Percentiles rank a stretch among this genome's conserved stretches.
phyloP scores from a whole-genome alignment of 92 coral and sea anemone genomes.

The Porites lobata region DNA sequence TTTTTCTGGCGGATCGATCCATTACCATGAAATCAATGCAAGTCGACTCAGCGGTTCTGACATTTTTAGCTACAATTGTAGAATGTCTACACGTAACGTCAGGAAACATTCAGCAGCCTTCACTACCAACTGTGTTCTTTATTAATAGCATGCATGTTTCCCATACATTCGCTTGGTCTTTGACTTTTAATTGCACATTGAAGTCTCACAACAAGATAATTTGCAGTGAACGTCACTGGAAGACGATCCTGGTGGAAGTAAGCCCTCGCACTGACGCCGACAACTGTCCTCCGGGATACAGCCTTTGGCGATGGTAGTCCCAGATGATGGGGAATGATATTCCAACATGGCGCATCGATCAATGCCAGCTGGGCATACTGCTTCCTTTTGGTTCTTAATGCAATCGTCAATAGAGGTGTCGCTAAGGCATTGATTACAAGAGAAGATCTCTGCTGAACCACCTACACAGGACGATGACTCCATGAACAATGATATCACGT shows the following conservation, averaged over 20 bases:
- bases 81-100: too few species aligned
- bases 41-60: too few species aligned
- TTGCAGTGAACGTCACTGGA: neutral
- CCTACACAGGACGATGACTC: neutral
- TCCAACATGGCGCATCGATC: slow-evolving; percentile 10
- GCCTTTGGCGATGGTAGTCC: neutral
- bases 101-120: too few species aligned
- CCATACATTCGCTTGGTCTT: neutral
- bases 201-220: slow-evolving; percentile 22
- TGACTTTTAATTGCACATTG: neutral
- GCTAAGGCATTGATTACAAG: slow-evolving; percentile 3
- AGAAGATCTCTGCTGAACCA: slow-evolving; percentile 10
- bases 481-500: too few species aligned
- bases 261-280: neutral
- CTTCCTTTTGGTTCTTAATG: neutral
- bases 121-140: too few species aligned
- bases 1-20: too few species aligned
- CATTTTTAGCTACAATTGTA: too few species aligned
- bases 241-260: neutral
- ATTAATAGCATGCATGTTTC: too few species aligned
- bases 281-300: slow-evolving; percentile 27
- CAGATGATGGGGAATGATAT: neutral
- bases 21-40: too few species aligned
- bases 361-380: neutral
- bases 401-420: slow-evolving; percentile 26